A percentile compares a stretch with the other conserved stretches of the same genome.
Evolutionary conservation across 1,140 invertebrate genomes (phyloP).

Genomic region (Listronotus oregonensis): DNA sequence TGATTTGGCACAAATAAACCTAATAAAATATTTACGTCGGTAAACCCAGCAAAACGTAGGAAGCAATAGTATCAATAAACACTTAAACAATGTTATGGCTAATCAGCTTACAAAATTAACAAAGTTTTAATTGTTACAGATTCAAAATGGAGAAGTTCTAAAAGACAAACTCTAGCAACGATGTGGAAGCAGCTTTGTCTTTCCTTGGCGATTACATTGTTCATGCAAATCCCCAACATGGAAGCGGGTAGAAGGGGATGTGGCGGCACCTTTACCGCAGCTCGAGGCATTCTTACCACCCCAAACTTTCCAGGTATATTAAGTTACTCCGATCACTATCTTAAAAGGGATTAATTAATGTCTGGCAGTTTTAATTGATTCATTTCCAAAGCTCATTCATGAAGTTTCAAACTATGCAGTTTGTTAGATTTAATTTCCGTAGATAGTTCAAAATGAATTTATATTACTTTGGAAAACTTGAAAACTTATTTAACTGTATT

Average conservation of each 20-base stretch:
- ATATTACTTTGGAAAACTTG: too few relatives aligned
- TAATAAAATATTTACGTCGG: too few relatives aligned
- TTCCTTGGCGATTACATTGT: slow-evolving; percentile 5
- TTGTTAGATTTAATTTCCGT: not conserved
- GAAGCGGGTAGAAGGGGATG: slow-evolving; percentile 56
- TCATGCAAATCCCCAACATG: slow-evolving; percentile 13
- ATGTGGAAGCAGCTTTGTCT: slow-evolving; percentile 29
- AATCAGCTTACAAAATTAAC: not conserved
- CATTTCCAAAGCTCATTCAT: slow-evolving; percentile 7
- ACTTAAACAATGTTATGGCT: too few relatives aligned
- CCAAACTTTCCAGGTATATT: slow-evolving; percentile 75
- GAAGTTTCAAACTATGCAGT: not conserved
- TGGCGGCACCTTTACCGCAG: slow-evolving; percentile 65
- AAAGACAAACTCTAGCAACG: slow-evolving; percentile 11
- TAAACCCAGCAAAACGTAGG: too few relatives aligned
- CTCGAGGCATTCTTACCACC: slow-evolving; percentile 74
- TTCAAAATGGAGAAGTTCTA: slow-evolving; percentile 22
- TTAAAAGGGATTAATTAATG: slow-evolving; percentile 17
- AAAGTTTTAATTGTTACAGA: slow-evolving; percentile 26
- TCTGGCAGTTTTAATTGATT: slow-evolving; percentile 13
- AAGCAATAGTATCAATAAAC: too few relatives aligned
- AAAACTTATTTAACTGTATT: too few relatives aligned
- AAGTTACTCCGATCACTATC: slow-evolving; percentile 15
- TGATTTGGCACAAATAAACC: too few relatives aligned
- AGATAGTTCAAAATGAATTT: not conserved